Conservation (phyloP, 2,113 vertebrate genomes). For the Lampris incognitus region DNA sequence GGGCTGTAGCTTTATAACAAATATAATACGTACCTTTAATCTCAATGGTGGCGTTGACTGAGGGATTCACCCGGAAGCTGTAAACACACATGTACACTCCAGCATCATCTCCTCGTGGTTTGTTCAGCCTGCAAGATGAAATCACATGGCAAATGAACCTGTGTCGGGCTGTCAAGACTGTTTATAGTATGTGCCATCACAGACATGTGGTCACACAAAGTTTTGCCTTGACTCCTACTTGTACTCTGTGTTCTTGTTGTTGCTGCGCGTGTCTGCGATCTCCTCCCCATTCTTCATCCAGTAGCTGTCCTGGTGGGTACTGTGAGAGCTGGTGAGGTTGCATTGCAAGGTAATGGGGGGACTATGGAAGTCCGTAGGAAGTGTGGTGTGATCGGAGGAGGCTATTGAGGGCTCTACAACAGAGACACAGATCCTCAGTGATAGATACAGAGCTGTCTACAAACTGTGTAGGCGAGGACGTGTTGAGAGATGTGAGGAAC, state of each 20-base stretch:
- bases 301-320: constrained; percentile 80
- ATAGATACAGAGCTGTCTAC: constrained; percentile 2
- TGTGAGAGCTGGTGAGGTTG: constrained; percentile 89
- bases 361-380: constrained; percentile 66
- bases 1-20: constrained; percentile 10
- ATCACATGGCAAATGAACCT: constrained; percentile 57
- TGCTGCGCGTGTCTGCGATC: constrained; percentile 81
- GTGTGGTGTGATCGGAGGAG: constrained; percentile 84
- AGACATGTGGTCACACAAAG: not conserved
- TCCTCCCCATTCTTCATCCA: constrained; percentile 96
- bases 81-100: constrained; percentile 95
- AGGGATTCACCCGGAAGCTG: constrained; percentile 83
- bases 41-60: constrained; percentile 93
- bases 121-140: constrained; percentile 84
- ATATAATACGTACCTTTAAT: constrained; percentile 90
- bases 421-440: constrained; percentile 50
- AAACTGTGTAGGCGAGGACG: constrained; percentile 14
- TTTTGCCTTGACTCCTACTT: constrained; percentile 73
- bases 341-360: constrained; percentile 87
- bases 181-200: not conserved
- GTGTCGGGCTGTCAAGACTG: not conserved
- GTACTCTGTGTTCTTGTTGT: constrained; percentile 84
- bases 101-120: constrained; percentile 89
- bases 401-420: constrained; percentile 92
- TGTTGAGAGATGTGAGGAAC: constrained; percentile 25